Percentiles rank a stretch among this genome's conserved stretches.
These are phyloP conservation scores for Bungarus multicinctus DNA, from an alignment of 2,113 vertebrate genomes.

Conservation along the genomic window DNA sequence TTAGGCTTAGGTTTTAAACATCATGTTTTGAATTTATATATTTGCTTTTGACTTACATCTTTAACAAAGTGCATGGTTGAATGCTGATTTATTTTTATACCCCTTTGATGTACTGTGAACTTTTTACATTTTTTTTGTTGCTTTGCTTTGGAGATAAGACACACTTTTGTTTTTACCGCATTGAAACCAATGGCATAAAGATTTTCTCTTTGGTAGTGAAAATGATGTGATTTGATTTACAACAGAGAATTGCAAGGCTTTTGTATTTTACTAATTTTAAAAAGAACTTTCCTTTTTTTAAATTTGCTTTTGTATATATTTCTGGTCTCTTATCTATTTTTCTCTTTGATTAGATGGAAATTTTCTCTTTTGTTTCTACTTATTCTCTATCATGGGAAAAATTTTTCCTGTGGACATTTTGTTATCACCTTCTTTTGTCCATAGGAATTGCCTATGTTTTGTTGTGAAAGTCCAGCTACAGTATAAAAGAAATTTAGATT, in stretches of 20 bases:
- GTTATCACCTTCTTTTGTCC: not conserved
- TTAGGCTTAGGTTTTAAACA: not conserved
- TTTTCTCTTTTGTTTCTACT: not conserved
- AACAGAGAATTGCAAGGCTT: not conserved
- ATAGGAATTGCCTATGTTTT: not conserved
- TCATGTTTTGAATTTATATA: not conserved
- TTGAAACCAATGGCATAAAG: not conserved
- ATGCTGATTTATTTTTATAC: not conserved
- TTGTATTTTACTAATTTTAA: not conserved
- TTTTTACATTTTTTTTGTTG: not conserved
- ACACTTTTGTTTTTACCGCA: not conserved
- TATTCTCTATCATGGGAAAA: not conserved
- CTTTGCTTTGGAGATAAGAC: not conserved
- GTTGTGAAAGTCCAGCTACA: not conserved
- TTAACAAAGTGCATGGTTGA: not conserved
- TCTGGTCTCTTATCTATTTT: not conserved
- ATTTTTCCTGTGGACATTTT: not conserved
- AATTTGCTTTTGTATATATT: not conserved
- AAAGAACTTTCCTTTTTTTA: not conserved
- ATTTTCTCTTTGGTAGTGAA: not conserved
- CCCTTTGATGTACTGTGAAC: not conserved
- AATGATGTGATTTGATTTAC: not conserved
- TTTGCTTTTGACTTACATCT: not conserved
- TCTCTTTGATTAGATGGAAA: not conserved
- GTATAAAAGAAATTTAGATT: not conserved